Evolutionary conservation across 2,888 invertebrate species (phyloP).

Genomic region (Homarus gammarus): DNA sequence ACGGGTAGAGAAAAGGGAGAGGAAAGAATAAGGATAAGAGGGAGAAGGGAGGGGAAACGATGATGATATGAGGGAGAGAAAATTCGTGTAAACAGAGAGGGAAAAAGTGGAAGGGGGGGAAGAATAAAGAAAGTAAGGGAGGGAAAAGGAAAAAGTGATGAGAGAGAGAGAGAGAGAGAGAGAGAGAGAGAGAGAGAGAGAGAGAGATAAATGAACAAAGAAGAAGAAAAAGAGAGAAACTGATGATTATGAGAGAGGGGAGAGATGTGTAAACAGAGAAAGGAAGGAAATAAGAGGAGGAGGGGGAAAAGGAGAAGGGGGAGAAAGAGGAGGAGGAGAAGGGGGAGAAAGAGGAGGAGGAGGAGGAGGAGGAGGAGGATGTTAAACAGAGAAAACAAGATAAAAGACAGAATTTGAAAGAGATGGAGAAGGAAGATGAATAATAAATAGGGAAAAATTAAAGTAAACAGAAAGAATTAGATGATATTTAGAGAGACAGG

Average conservation of each 20-base stretch:
- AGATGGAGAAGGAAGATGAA: neutral
- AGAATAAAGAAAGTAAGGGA: neutral
- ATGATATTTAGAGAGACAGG: too few species aligned
- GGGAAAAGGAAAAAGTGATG: slow-evolving; percentile 4
- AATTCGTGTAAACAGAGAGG: neutral
- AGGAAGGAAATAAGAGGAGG: neutral
- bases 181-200: neutral
- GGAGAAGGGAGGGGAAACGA: neutral
- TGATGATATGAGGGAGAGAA: neutral
- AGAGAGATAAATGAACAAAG: neutral
- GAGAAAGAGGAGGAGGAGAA: neutral
- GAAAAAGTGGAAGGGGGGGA: neutral
- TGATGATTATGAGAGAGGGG: neutral
- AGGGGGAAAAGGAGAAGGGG: neutral
- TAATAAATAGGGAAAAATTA: neutral
- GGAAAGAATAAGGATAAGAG: neutral
- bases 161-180: neutral
- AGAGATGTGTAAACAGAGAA: neutral
- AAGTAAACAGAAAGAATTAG: too few species aligned
- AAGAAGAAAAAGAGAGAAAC: neutral
- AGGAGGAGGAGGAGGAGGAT: too few species aligned
- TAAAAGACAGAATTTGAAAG: too few species aligned
- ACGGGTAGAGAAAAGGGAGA: neutral
- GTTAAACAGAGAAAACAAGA: too few species aligned
- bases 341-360: neutral